phyloP scores from a whole-genome alignment of 2,888 invertebrate species.

The Catocala nupta region DNA sequence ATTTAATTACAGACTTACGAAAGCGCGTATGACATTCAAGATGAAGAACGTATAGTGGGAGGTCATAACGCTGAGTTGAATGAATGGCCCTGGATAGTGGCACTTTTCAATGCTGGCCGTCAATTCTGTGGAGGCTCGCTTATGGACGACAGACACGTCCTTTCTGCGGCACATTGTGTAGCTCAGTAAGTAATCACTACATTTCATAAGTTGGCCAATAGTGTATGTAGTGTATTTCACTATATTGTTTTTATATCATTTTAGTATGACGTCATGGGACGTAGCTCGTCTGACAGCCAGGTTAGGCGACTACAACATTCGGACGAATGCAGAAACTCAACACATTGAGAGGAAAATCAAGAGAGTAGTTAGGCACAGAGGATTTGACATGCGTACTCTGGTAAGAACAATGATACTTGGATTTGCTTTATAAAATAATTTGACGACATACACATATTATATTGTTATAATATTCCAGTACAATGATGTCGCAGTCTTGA shows the following conservation, averaged over 20 bases:
- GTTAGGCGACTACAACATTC: constrained; percentile 94
- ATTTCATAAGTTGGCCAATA: background rate
- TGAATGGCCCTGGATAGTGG: constrained; percentile 96
- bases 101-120: constrained; percentile 93
- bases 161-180: constrained; percentile 96
- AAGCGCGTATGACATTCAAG: constrained; percentile 72
- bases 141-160: constrained; percentile 92
- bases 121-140: constrained; percentile 96
- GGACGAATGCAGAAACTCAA: constrained; percentile 90
- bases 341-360: constrained; percentile 93
- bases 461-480: constrained; percentile 82
- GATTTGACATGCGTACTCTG: constrained; percentile 94
- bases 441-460: too few species aligned
- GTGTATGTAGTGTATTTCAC: background rate
- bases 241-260: constrained; percentile 13
- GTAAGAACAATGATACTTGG: constrained; percentile 68
- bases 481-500: constrained; percentile 94
- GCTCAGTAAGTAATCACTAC: constrained; percentile 90
- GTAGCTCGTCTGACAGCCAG: constrained; percentile 93
- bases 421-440: too few species aligned
- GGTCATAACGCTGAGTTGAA: constrained; percentile 93
- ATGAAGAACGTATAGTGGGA: constrained; percentile 94
- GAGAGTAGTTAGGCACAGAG: constrained; percentile 94
- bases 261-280: constrained; percentile 96
- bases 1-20: constrained; percentile 67